Base-by-base conservation (phyloP, 1,140 invertebrate species). In the Tribolium madens region DNA sequence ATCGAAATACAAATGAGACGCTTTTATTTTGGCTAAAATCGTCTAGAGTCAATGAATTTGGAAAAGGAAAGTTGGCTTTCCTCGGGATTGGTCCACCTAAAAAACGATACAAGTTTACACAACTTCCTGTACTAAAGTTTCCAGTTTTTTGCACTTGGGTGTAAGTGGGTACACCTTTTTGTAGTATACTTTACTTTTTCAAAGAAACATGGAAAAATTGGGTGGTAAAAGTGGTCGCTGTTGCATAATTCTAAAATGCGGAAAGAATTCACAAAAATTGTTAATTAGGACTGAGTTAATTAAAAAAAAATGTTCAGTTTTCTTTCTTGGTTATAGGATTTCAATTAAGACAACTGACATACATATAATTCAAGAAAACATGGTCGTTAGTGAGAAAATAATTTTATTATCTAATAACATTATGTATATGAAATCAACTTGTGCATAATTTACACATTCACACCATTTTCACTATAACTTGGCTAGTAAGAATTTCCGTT, bases 61-160 rank as follows among this genome's bases (percentile, higher is more conserved):
- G n/a, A 42, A 42, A 31, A n/a, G 36, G n/a, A 42, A 42, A 42
- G 36, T 42, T 42, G 36, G 21, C 21, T 26, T 26, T 26, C 21
- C 21, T 26, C 21, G 6, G 21, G 0, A 26, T 26, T 26, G 21
- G 21, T 26, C 21, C 21, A 26, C 21, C 6, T 5, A 26, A 26
- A 64, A 57, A 21, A 21, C 52, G 3, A 21, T 33, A n/a, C 57
- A 3, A 7, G 18, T 60, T 60, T 60, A 26, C 26, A 64, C 57
- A 64, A 64, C 57, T 64, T 64, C 57, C 57, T 64, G 31, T 33
- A 31, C 1, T 14, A 64, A 33, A 33, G 3, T 64, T 64, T 64
- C 13, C 26, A 1, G 52, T 18, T 64, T 64, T 64, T 33, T 53
- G 52, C 9, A 33, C n/a, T 33, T 64, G 13, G 53, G 53, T 60